Base-by-base conservation (phyloP, 2,888 invertebrate species). In the Peribatodes rhomboidaria region DNA sequence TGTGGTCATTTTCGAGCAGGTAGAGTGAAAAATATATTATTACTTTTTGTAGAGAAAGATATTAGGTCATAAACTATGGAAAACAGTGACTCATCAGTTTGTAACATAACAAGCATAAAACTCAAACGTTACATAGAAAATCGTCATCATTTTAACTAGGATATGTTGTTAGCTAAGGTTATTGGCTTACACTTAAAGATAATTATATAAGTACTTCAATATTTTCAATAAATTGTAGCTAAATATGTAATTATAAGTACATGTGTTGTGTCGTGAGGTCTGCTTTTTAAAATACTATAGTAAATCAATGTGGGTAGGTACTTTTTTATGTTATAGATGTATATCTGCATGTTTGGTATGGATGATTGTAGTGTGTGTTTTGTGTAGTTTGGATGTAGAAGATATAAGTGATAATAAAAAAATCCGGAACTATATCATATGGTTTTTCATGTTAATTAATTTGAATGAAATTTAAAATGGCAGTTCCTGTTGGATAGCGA, bases 131-230 rank as follows among this genome's bases (percentile, higher is more conserved):
- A 22, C 39, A 14, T 20, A 20, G 9, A 44, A 31, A 13, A 42
- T 35, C 46, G 37, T 35, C 46, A 35, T 22, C 18, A 47, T 27
- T 33, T 57, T 49, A 57, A 39, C 57, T 57, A 49, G 57, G 56
- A 41, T 52, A 53, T 27, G 44, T 18, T 61, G 39, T 61, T 31
- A 46, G 31, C 47, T 54, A 27, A 61, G 61, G 46, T 61, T 54
- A 54, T 61, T 54, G 47, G 18, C 61, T 47, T 31, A 31, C 39
- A 61, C 54, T 61, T 7, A 35, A 10, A 53, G 35, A 55, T 49
- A 61, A 49, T n/a, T n/a, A 13, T 2, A 13, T 20, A 27, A 27
- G 27, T 14, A 16, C 46, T 13, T n/a, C 31, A 18, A 42, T 20
- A 52, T 53, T 53, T 60, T 44, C 44, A 52, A 46, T 60, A 27